Evolutionary conservation across 2,888 invertebrate genomes (phyloP), one percentile per base, ranked within the genome.

Genomic region (Schrankia costaestrigalis): DNA sequence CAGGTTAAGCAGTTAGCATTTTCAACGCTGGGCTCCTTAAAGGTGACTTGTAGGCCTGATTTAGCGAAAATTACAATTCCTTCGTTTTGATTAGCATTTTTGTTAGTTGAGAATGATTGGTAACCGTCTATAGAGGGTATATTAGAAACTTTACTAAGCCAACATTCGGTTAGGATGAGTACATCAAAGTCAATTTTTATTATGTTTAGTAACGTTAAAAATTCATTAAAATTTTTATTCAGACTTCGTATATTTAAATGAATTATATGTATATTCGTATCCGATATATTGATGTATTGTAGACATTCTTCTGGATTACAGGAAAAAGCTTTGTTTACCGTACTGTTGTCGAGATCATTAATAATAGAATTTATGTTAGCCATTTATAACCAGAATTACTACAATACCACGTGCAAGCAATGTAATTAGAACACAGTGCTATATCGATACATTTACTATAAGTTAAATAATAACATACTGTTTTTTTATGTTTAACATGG

Each of bases 201-300:
- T 7, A 8, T 2, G 11, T 2, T 10, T 27, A 27, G 12, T n/a
- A 26, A 14, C 3, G 14, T 5, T 2, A 14, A 10, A 10, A 26
- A 26, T 14, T 26, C n/a, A 17, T 26, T 14, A 17, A 26, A 26
- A 10, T 26, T 26, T 26, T 27, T 23, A 10, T 23, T 23, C 3
- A 10, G 2, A 11, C 23, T 23, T 3, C 26, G 11, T 9, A 26
- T 27, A 27, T 27, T 27, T 18, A 27, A 11, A n/a, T 27, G 27
- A 3, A 27, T 11, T 18, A 27, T 11, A 10, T 27, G 9, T 3
- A 19, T 3, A 11, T 17, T 7, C 1, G 1, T 11, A 4, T 27
- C 6, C 1, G 9, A 19, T 2, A 10, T 27, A 11, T 27, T 15
- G 3, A 11, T 5, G 9, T 27, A 12, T 3, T 12, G 6, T 11